These are phyloP conservation scores for Watsonalla binaria DNA, from an alignment of 2,888 invertebrate genomes.

Conservation along the genomic window DNA sequence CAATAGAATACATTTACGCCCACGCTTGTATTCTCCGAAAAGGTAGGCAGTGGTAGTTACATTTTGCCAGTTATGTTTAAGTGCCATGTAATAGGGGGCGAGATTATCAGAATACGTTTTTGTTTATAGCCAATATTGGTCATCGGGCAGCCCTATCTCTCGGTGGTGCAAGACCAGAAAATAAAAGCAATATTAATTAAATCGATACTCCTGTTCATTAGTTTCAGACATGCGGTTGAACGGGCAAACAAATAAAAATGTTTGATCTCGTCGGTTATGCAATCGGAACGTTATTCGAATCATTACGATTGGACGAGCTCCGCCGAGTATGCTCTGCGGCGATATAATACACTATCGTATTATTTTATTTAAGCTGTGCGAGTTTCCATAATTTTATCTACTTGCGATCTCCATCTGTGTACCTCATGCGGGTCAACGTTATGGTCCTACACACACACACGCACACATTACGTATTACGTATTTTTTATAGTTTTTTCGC, in stretches of 20 bases:
- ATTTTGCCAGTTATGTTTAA: too few species aligned
- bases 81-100: too few species aligned
- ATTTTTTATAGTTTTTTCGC: too few species aligned
- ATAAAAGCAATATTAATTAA: conserved; percentile 70
- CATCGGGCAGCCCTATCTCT: background rate
- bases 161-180: conserved; percentile 36
- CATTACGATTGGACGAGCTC: conserved; percentile 50
- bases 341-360: conserved; percentile 22
- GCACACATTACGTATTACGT: too few species aligned
- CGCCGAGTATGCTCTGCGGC: conserved; percentile 35
- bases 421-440: too few species aligned
- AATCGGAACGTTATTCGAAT: conserved; percentile 62
- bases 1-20: too few species aligned
- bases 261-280: conserved; percentile 69
- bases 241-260: conserved; percentile 74
- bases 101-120: too few species aligned
- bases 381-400: too few species aligned
- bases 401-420: too few species aligned
- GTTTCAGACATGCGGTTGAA: conserved; percentile 68
- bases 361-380: conserved; percentile 13
- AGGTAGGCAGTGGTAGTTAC: conserved; percentile 1
- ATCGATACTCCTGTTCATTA: conserved; percentile 74
- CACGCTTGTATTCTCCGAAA: too few species aligned
- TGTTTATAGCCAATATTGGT: background rate
- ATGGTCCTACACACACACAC: too few species aligned